Base-by-base conservation (phyloP, 2,113 vertebrate species). In the Pteruthius melanotis region DNA sequence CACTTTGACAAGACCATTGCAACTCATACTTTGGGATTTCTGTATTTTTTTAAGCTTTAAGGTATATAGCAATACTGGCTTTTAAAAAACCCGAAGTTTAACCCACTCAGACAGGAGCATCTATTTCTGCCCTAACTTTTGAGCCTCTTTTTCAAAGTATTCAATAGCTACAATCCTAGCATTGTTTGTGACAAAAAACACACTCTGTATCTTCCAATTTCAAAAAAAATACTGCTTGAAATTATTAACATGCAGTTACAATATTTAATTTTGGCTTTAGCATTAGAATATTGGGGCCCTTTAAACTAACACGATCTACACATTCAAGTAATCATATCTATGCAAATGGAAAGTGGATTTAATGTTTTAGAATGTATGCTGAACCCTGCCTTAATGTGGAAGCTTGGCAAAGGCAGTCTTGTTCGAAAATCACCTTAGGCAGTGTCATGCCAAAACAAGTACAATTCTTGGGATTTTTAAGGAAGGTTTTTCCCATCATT, bases 371-470 rank as follows among this genome's bases (percentile, higher is more conserved):
- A 96, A 95, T 64, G 39, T 90, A 93, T 60, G 88, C 90, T 78
- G 79, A 90, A 78, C 31, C 26, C 15, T 87, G 49, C 9, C 42
- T 63, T 94, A 74, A 94, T 83, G 83, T 93, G 87, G 91, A 96
- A 96, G 82, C 91, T 94, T 92, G 97, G 97, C 97, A 96, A 98
- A 98, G 97, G 91, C 96, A 97, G 80, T 60, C 72, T 60, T 91
- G 82, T 98, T 98, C 9, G 72, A 84, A 92, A 95, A 91, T 94
- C 94, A 98, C 98, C 95, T 97, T 93, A 97, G 97, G 98, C 96
- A 93, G 91, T 92, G 83, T 96, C 97, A 91, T 97, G 97, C 97
- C 97, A 98, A 98, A 98, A 98, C 97, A 98, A 98, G 97, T 97
- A 98, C n/a, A 68, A 88, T 96, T 96, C 91, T 94, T 98, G 97